phyloP scores from a whole-genome alignment of 2,888 invertebrate species.

The Abscondita cerata region DNA sequence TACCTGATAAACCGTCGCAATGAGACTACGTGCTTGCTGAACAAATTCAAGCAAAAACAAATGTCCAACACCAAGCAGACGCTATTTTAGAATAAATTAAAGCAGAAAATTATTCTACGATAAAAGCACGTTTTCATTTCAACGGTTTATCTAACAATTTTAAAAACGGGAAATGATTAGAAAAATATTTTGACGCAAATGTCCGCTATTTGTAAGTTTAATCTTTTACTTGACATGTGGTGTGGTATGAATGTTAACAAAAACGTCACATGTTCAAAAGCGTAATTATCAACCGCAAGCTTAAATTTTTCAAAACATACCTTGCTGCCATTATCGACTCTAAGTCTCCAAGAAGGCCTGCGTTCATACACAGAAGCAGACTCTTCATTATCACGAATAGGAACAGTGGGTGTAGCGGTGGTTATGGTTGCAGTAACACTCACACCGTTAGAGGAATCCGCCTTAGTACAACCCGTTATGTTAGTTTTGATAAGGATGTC shows the following conservation, averaged over 20 bases:
- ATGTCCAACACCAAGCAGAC: no score
- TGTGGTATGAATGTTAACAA: not conserved
- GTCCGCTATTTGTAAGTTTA: no score
- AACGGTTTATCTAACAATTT: no score
- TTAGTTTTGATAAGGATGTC: constrained; percentile 42
- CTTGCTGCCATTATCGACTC: constrained; percentile 88
- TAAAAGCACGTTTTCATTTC: no score
- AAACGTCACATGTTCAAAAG: not conserved
- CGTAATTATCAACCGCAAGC: not conserved
- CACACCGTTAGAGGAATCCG: constrained; percentile 49
- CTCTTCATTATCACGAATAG: constrained; percentile 55
- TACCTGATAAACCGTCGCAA: not conserved
- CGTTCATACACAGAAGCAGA: constrained; percentile 68
- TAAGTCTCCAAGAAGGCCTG: constrained; percentile 90
- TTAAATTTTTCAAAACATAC: constrained; percentile 60
- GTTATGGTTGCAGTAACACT: constrained; percentile 65
- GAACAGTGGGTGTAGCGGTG: constrained; percentile 62
- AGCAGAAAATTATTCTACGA: no score
- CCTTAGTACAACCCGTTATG: constrained; percentile 51
- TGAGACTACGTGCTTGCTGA: not conserved
- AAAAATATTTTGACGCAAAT: no score
- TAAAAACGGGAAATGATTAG: no score
- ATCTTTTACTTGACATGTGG: no score
- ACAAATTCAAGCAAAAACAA: no score
- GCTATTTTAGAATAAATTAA: no score